A percentile compares a stretch with the other conserved stretches of the same genome.
phyloP scores from a whole-genome alignment of 2,797 vertebrate genomes.

The Ptychadena robeensis region DNA sequence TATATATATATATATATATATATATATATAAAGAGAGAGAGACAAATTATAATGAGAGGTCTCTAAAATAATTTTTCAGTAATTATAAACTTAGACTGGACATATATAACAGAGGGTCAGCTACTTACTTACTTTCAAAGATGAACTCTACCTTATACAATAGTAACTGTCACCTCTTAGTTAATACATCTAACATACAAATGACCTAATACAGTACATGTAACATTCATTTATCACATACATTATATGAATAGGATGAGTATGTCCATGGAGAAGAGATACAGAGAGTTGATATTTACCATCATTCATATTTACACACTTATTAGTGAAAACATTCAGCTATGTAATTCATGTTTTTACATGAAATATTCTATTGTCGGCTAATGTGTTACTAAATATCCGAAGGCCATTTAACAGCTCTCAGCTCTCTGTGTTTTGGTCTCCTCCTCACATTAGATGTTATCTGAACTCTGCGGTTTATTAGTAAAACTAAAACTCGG shows the following conservation, averaged over 20 bases:
- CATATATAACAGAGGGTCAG: too few species aligned
- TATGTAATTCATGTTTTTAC: neutral
- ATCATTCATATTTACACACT: neutral
- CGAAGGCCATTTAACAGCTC: conserved; percentile 62
- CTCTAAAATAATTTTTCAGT: too few species aligned
- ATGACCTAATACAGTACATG: too few species aligned
- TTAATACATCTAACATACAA: neutral
- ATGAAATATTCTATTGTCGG: neutral
- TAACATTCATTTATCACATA: too few species aligned
- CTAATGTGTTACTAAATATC: conserved; percentile 63
- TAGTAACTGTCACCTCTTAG: neutral
- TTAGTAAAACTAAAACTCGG: conserved; percentile 7
- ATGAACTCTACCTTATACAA: too few species aligned
- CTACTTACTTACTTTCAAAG: too few species aligned
- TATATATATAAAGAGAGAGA: conserved; percentile 14
- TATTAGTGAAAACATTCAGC: too few species aligned
- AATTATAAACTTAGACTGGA: too few species aligned
- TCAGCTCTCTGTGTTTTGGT: conserved; percentile 47
- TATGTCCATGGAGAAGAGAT: too few species aligned
- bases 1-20: conserved; percentile 14
- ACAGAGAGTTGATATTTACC: too few species aligned
- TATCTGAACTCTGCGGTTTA: conserved; percentile 53
- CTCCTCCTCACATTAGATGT: conserved; percentile 64
- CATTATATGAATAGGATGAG: too few species aligned
- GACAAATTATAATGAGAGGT: too few species aligned